Percentiles rank a stretch among this genome's conserved stretches.
These are phyloP conservation scores for Leptinotarsa defecta DNA, from an alignment of 1,140 invertebrate genomes.

Conservation along the genomic window DNA sequence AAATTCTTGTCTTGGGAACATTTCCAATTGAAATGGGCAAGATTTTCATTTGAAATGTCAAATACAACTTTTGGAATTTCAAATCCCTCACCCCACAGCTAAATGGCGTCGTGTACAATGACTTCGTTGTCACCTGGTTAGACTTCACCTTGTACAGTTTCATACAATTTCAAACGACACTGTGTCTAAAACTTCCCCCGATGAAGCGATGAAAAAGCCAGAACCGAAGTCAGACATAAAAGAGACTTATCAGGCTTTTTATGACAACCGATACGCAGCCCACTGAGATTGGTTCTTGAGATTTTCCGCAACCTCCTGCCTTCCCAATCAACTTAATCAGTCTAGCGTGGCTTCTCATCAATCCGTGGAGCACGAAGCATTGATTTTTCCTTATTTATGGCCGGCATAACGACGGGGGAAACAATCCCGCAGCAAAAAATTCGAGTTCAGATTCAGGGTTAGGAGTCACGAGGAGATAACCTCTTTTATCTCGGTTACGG, in stretches of 20 bases:
- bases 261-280: background rate
- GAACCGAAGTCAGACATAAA: background rate
- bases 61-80: no score
- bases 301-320: background rate
- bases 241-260: slow-evolving; percentile 5
- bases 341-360: slow-evolving; percentile 2
- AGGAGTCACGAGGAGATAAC: background rate
- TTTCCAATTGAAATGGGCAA: no score
- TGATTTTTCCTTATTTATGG: background rate
- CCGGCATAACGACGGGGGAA: background rate
- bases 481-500: background rate
- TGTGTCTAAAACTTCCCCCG: background rate
- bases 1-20: no score
- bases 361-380: background rate
- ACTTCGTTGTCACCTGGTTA: no score
- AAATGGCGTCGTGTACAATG: no score
- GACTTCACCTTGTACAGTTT: background rate
- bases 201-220: background rate
- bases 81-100: no score
- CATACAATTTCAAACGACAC: background rate
- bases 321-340: slow-evolving; percentile 5
- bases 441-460: background rate
- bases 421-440: background rate
- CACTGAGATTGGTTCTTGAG: background rate
- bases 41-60: no score